Evolutionary conservation across 2,888 invertebrate genomes (phyloP), one percentile per base, ranked within the genome.

Genomic region (Tachystola acroxantha): DNA sequence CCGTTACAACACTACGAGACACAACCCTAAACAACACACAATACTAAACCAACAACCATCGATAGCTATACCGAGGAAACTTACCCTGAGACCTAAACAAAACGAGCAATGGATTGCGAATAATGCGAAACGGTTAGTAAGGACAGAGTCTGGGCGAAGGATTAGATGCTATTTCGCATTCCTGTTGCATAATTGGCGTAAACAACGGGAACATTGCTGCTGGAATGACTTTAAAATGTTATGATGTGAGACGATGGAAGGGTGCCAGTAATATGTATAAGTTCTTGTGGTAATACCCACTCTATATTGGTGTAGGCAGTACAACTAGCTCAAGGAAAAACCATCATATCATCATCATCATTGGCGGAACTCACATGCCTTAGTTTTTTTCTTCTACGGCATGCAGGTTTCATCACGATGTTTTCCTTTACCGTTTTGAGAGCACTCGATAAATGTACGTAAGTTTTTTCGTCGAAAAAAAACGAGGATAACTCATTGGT

Each of bases 131-230:
- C 24, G n/a, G 30, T 16, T 9, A 10, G 13, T 32, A 24, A n/a
- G 12, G 7, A 28, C 35, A 3, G 24, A 9, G 13, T 32, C 37
- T 47, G 35, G n/a, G 55, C 61, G 42, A 47, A 37, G 47, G 51
- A 41, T 37, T 38, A 39, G 39, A 48, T 45, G 52, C 52, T 43
- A 61, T 62, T 63, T 52, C 40, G 42, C 45, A 64, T 59, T 64
- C 59, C 48, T 42, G 37, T 36, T 45, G 44, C 47, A 56, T 59
- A 57, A 64, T 61, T 59, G 51, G 45, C 50, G 59, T 64, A 64
- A 64, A 64, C 64, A 64, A 63, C 50, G 51, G 50, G 54, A 55
- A 56, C 60, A 58, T 57, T 57, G 32, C 26, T 32, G n/a, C 28
- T 33, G 27, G n/a, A 13, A 16, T 30, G 16, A 16, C 9, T 24